A percentile compares a stretch with the other conserved stretches of the same genome.
Conservation (phyloP, 2,888 invertebrate species). For the Omphaloscelis lunosa region DNA sequence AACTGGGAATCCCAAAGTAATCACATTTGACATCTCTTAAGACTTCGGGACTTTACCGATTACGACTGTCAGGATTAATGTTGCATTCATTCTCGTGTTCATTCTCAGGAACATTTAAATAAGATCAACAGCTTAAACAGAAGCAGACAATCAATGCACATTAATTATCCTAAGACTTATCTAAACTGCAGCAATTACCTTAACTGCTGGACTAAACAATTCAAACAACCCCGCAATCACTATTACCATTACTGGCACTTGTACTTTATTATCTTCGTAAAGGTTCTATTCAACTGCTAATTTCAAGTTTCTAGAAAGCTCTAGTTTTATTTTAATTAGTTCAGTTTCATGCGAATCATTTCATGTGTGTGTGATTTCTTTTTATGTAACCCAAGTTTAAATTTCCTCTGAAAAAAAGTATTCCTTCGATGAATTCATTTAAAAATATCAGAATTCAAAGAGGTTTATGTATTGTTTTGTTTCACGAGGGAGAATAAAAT, state of each 20-base stretch:
- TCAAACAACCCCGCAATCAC: constrained; percentile 37
- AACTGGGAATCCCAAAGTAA: constrained; percentile 22
- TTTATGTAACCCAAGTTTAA: neutral
- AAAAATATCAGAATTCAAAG: neutral
- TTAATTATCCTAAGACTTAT: constrained; percentile 39
- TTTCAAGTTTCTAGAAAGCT: constrained; percentile 14
- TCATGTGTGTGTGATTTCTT: neutral
- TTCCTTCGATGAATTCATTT: neutral
- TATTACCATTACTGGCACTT: constrained; percentile 35
- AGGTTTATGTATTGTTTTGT: constrained; percentile 1
- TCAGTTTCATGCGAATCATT: constrained; percentile 8
- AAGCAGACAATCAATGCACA: constrained; percentile 43
- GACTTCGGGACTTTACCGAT: constrained; percentile 29
- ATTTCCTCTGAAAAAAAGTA: neutral
- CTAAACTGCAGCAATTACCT: constrained; percentile 35
- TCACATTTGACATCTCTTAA: neutral
- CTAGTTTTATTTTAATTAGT: constrained; percentile 21
- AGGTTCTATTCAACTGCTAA: constrained; percentile 2
- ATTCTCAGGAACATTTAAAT: constrained; percentile 33
- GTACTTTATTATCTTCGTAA: constrained; percentile 31
- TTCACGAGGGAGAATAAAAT: constrained; percentile 1
- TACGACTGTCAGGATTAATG: constrained; percentile 13
- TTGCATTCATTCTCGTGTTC: constrained; percentile 10
- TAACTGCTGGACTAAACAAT: constrained; percentile 37
- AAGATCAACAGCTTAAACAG: constrained; percentile 24